These are phyloP conservation scores for Leptura quadrifasciata DNA, from an alignment of 2,888 invertebrate species.

Conservation along the genomic window DNA sequence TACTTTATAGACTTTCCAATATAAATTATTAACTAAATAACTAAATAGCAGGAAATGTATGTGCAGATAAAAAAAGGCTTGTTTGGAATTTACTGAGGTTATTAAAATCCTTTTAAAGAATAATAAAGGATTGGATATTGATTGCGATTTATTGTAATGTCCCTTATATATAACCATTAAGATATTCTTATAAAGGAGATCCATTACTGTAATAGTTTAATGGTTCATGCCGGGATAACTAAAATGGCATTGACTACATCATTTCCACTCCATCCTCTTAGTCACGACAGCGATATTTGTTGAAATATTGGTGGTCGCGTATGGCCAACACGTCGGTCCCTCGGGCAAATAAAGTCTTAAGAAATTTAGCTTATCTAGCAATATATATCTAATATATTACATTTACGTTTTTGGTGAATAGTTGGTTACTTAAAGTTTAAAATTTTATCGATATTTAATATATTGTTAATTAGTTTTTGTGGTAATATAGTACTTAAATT, in stretches of 20 bases:
- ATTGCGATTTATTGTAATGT: constrained; percentile 48
- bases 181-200: constrained; percentile 47
- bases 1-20: neutral
- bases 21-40: neutral
- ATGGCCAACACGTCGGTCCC: constrained; percentile 2
- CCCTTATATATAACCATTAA: constrained; percentile 46
- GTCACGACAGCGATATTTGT: constrained; percentile 56
- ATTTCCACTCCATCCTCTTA: constrained; percentile 49
- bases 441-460: neutral
- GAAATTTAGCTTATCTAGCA: constrained; percentile 17
- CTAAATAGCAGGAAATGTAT: neutral
- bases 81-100: constrained; percentile 37
- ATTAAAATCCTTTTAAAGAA: constrained; percentile 48
- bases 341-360: constrained; percentile 2
- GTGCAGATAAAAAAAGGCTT: neutral
- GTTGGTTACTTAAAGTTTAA: constrained; percentile 3
- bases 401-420: constrained; percentile 2
- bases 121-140: constrained; percentile 44
- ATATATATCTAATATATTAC: constrained; percentile 7
- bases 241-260: constrained; percentile 41
- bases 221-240: constrained; percentile 43
- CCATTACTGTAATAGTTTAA: constrained; percentile 51
- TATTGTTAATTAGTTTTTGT: neutral
- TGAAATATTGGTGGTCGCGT: constrained; percentile 41
- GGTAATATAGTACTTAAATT: neutral